phyloP scores from a whole-genome alignment of 2,888 invertebrate genomes.

The Ecliptopera silaceata region DNA sequence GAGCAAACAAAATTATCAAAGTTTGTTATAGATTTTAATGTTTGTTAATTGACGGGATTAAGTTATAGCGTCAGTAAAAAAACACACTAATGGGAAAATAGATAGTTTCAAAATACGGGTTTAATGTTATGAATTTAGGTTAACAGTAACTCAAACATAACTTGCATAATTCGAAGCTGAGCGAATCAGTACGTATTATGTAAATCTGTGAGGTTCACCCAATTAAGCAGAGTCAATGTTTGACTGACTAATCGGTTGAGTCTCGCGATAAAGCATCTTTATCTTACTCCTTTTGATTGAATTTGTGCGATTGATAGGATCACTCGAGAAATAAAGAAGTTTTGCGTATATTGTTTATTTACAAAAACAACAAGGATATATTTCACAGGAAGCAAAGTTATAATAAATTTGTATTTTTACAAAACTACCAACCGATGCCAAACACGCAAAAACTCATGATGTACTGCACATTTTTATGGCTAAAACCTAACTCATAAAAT shows the following conservation, averaged over 20 bases:
- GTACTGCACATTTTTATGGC: conserved; percentile 1
- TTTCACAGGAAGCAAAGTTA: background rate
- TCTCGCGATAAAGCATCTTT: conserved; percentile 44
- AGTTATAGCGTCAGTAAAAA: background rate
- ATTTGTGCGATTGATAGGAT: conserved; percentile 5
- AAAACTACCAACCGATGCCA: background rate
- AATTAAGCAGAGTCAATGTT: conserved; percentile 78
- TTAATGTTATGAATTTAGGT: conserved; percentile 58
- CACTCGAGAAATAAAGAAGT: too few relatives aligned
- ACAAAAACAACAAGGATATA: too few relatives aligned
- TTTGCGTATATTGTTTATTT: too few relatives aligned
- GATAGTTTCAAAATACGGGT: background rate
- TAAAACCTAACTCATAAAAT: conserved; percentile 10
- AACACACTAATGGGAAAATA: background rate
- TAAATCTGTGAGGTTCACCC: conserved; percentile 74
- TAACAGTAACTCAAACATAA: conserved; percentile 75
- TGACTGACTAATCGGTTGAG: conserved; percentile 64
- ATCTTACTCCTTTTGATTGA: conserved; percentile 40
- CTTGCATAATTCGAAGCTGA: conserved; percentile 73
- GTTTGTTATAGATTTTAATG: too few relatives aligned
- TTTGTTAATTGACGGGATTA: too few relatives aligned
- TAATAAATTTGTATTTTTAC: background rate
- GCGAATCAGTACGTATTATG: conserved; percentile 75
- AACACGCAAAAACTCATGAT: background rate
- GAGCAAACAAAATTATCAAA: too few relatives aligned